Base-by-base conservation (phyloP, 2,888 invertebrate genomes). In the Scaptomyza caliginosa region DNA sequence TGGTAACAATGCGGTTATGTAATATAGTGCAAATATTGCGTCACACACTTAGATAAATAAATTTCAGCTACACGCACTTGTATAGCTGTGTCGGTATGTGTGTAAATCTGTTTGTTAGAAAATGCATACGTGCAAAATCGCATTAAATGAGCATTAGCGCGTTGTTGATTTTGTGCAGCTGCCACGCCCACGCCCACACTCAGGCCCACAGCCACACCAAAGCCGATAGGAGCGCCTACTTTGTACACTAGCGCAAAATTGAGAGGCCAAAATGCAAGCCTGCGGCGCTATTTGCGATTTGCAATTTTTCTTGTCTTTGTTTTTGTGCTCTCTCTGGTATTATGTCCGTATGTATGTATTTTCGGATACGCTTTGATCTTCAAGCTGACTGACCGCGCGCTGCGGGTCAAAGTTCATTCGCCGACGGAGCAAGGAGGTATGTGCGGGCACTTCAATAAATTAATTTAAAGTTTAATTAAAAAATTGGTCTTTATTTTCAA, bases 71-170 rank as follows among this genome's bases (percentile, higher is more conserved):
- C 59, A 51, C 60, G 59, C 8, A 21, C 46, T 13, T 30, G 7
- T 28, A 10, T 43, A 45, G 17, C 21, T 30, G 24, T 24, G 39
- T 16, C 23, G 11, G 36, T 32, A 34, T 30, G 6, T 24, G 38
- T 23, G 52, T 54, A 52, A 55, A 57, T 32, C 50, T 54, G 32
- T 43, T 62, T 52, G 28, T 63, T 46, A 16, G 49, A 62, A 78
- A 79, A 87, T 43, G 60, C 52, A 84, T 75, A 85, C 80, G 80
- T 87, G 83, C 75, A 67, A 75, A 88, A 80, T 82, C 75, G 75
- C 86, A 89, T 88, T 88, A 89, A 89, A 82, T 88, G 77, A 77
- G 71, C 84, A 88, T 88, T 88, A 86, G 81, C 68, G 78, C 70
- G 68, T 68, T 81, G 85, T 86, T 81, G 75, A 75, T 74, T 84